Conservation (phyloP, 2,797 vertebrate species). For the Cottoperca gobio region DNA sequence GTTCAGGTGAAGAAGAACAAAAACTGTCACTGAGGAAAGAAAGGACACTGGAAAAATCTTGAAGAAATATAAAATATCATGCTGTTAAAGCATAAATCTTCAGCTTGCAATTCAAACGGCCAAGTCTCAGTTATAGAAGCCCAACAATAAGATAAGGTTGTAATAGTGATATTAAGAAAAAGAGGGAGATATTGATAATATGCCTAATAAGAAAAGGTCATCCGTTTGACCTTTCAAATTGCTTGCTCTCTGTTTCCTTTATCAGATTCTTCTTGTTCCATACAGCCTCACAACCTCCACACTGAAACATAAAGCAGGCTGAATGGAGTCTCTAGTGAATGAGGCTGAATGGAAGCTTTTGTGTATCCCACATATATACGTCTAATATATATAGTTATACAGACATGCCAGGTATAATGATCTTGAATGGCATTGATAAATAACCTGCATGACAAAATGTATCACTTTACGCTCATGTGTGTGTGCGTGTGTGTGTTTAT, state of each 20-base stretch:
- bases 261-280: constrained; percentile 11
- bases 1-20: constrained; percentile 27
- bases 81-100: constrained; percentile 14
- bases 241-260: constrained; percentile 32
- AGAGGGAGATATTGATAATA: constrained; percentile 17
- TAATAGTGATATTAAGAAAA: constrained; percentile 27
- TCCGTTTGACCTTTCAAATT: constrained; percentile 63
- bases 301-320: constrained; percentile 11
- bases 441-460: constrained; percentile 60
- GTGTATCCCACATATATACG: constrained; percentile 34
- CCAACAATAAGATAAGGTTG: constrained; percentile 16
- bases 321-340: constrained; percentile 49
- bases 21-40: constrained; percentile 35
- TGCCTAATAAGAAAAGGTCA: constrained; percentile 27
- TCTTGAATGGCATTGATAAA: constrained; percentile 77
- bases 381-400: constrained; percentile 68
- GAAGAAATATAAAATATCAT: constrained; percentile 19
- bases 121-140: constrained; percentile 33
- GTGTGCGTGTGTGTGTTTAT: constrained; percentile 16
- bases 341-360: constrained; percentile 25
- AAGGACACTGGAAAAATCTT: constrained; percentile 9
- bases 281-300: constrained; percentile 25
- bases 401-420: constrained; percentile 71
- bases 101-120: constrained; percentile 33
- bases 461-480: constrained; percentile 42